These are phyloP conservation scores for Channa argus DNA, from an alignment of 2,113 vertebrate genomes.

Conservation along the genomic window DNA sequence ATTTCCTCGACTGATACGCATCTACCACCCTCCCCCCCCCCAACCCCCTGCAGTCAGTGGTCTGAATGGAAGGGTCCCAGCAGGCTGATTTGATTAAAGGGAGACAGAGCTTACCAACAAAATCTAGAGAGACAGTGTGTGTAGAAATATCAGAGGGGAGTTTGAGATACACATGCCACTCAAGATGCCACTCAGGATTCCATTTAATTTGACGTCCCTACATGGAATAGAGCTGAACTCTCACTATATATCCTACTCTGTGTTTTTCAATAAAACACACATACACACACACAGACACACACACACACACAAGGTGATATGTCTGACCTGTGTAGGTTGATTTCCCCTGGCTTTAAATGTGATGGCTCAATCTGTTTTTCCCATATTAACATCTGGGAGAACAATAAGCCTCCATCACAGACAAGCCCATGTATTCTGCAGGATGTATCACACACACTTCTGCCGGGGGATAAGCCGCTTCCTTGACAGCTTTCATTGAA, in stretches of 20 bases:
- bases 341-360: conserved; percentile 70
- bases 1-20: conserved; percentile 54
- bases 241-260: background rate
- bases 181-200: conserved; percentile 38
- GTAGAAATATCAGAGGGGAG: conserved; percentile 47
- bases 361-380: conserved; percentile 78
- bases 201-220: conserved; percentile 41
- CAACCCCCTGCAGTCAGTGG: conserved; percentile 28
- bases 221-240: conserved; percentile 7
- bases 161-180: conserved; percentile 44
- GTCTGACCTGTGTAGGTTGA: conserved; percentile 67
- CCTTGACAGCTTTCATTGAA: conserved; percentile 66
- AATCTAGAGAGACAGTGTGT: conserved; percentile 13
- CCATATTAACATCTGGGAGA: conserved; percentile 69
- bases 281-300: conserved; percentile 20
- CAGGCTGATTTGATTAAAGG: conserved; percentile 69
- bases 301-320: conserved; percentile 22
- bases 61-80: conserved; percentile 53
- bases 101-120: conserved; percentile 54
- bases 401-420: conserved; percentile 58
- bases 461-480: conserved; percentile 64
- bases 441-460: conserved; percentile 57
- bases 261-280: conserved; percentile 23
- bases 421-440: conserved; percentile 55
- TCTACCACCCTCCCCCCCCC: no score